Conservation (phyloP, 2,797 vertebrate species). For the Cryptoprocta ferox region DNA sequence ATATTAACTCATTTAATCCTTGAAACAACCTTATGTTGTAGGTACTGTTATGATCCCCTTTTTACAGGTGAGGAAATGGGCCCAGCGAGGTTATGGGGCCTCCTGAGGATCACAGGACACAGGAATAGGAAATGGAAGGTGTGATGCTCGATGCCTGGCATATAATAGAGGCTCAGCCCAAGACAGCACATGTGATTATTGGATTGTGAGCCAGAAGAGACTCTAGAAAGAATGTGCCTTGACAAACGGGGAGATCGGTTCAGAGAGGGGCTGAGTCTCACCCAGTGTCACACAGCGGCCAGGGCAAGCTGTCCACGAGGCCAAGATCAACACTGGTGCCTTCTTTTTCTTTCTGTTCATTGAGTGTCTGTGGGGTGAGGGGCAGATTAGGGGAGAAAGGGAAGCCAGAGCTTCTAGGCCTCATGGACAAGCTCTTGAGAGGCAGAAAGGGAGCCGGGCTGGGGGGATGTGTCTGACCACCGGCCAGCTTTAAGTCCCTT, state of each 20-base stretch:
- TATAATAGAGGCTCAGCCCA: not conserved
- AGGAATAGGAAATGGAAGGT: not conserved
- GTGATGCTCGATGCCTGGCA: not conserved
- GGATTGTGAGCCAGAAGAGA: not conserved
- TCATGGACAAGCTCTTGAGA: not conserved
- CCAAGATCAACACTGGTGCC: not conserved
- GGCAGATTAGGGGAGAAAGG: no score
- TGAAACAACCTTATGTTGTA: not conserved
- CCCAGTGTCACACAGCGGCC: not conserved
- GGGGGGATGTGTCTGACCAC: no score
- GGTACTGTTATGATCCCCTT: rapidly evolving
- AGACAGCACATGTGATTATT: not conserved
- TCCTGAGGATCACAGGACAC: not conserved
- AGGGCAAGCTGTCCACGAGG: not conserved
- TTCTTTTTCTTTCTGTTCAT: not conserved
- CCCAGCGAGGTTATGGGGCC: no score
- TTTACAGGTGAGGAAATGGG: not conserved
- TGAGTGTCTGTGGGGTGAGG: not conserved
- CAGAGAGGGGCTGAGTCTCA: not conserved
- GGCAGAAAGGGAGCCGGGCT: not conserved
- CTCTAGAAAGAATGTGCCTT: not conserved
- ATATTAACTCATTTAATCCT: not conserved
- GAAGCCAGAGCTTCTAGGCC: not conserved
- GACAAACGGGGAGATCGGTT: not conserved
- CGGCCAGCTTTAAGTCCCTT: not conserved